phyloP scores from a whole-genome alignment of 2,797 vertebrate species.

The Siniperca obscura region DNA sequence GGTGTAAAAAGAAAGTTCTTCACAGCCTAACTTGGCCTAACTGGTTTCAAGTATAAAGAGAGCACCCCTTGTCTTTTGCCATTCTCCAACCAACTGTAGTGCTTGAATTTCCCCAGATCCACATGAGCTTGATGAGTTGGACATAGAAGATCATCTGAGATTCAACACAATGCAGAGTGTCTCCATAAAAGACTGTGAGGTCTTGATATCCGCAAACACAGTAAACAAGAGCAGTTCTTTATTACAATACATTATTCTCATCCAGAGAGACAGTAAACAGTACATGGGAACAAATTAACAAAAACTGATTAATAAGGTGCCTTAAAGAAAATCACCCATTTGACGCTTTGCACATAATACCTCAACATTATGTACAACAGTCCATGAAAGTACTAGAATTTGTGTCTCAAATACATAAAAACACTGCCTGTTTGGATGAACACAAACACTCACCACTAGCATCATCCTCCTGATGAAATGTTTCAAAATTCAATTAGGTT shows the following conservation, averaged over 20 bases:
- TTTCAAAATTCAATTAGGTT: slow-evolving; percentile 15
- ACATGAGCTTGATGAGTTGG: background rate
- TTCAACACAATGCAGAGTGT: slow-evolving; percentile 13
- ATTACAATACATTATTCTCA: background rate
- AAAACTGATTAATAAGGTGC: slow-evolving; percentile 12
- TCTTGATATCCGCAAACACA: background rate
- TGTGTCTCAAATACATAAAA: background rate
- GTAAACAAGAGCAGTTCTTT: background rate
- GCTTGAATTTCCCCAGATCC: background rate
- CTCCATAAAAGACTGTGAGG: background rate
- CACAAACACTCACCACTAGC: background rate
- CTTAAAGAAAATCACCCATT: slow-evolving; percentile 10
- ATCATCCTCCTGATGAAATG: slow-evolving; percentile 8
- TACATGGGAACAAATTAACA: background rate
- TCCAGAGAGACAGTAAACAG: background rate
- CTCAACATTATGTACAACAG: background rate
- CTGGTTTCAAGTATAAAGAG: background rate
- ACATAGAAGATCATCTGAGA: background rate
- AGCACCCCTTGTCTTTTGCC: background rate
- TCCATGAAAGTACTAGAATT: background rate
- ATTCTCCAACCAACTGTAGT: background rate
- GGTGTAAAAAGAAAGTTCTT: background rate
- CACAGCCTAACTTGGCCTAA: background rate
- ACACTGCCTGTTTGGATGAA: background rate
- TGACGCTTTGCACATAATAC: slow-evolving; percentile 7